Base-by-base conservation (phyloP, 2,888 invertebrate species). In the Leucophora obtusa region DNA sequence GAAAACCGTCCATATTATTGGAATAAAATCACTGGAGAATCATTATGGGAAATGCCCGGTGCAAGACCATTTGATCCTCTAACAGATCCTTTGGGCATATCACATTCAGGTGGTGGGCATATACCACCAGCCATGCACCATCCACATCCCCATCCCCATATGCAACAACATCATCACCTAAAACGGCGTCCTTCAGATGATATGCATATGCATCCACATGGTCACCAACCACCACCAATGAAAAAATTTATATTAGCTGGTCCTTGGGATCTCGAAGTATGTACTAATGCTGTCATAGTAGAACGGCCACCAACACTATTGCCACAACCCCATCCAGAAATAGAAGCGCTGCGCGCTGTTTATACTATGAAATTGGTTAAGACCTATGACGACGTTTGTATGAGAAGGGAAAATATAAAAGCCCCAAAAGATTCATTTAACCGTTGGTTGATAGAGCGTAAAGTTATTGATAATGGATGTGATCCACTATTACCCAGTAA, bases 401-500 rank as follows among this genome's bases (percentile, higher is more conserved):
- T 96, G 90, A 95, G 97, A 0, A 92, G 98, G 84, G 97, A 97
- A 91, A 93, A 95, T 58, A 98, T 98, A 85, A 97, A 98, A 91
- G 97, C 98, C 9, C 98, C 98, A 0, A 95, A 96, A 87, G 98
- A 98, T 89, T 98, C 98, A 0, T 97, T 98, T 88, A 98, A 97
- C 90, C 93, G 96, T 60, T 99, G 98, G 98, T 90, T 98, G 69
- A 95, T 98, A 94, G 98, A 98, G 90, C 93, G 98, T 51, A 98
- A 98, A 91, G 96, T 97, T 0, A 93, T 95, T 84, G 97, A 97
- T 88, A 94, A 93, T 86, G 98, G 98, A 1, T 94, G 93, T 72
- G 98, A 98, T 91, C 96, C 98, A 0, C 90, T 98, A 65, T 91
- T 98, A 63, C 98, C 98, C 8, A 97, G 97, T 89, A 95, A 95